Conservation (phyloP, 1,140 invertebrate genomes). For the Philotrypesis tridentata region DNA sequence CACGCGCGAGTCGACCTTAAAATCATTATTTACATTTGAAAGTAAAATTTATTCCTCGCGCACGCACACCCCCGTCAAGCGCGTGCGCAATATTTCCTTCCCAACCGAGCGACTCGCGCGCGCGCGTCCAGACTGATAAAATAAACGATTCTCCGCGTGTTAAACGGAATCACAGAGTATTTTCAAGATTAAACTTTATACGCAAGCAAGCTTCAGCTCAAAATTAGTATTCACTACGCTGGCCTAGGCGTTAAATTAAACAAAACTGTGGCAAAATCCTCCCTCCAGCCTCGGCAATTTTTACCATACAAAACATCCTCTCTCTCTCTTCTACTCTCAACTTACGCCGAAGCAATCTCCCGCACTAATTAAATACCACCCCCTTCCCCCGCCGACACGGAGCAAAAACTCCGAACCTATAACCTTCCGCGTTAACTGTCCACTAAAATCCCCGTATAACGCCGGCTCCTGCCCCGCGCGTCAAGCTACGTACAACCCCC, state of each 20-base stretch:
- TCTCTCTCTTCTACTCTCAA: too few species aligned
- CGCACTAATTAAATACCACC: constrained; percentile 9
- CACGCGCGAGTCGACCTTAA: not conserved
- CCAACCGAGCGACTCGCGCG: too few species aligned
- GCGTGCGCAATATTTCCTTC: too few species aligned
- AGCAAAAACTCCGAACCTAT: not conserved
- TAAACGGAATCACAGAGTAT: too few species aligned
- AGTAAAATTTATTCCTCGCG: not conserved
- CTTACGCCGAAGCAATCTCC: constrained; percentile 12
- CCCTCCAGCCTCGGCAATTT: too few species aligned
- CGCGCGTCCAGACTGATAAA: too few species aligned
- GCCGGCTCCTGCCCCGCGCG: too few species aligned
- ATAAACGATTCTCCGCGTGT: too few species aligned
- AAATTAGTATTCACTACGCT: constrained; percentile 1
- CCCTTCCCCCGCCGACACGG: not conserved
- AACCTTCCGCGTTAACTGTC: constrained; percentile 19
- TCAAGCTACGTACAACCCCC: not conserved
- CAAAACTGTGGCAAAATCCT: not conserved
- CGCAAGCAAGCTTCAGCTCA: not conserved
- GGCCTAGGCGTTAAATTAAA: not conserved
- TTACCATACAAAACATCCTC: not conserved
- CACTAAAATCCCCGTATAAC: constrained; percentile 24
- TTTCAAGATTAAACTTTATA: too few species aligned
- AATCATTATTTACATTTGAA: not conserved
- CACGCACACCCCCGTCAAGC: not conserved